phyloP scores from a whole-genome alignment of 1,140 invertebrate species.

The Orius laevigatus region DNA sequence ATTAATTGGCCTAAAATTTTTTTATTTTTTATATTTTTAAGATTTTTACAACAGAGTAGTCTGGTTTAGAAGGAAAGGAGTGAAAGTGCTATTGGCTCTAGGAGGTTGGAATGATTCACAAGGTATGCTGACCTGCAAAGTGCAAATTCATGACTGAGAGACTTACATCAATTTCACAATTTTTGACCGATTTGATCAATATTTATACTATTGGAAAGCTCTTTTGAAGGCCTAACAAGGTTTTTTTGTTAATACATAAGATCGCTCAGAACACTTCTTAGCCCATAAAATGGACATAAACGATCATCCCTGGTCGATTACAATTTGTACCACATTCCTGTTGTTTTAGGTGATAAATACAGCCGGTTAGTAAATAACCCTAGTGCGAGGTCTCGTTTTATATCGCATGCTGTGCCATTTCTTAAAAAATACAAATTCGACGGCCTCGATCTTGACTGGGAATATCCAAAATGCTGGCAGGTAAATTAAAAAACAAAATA shows the following conservation, averaged over 20 bases:
- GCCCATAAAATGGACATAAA: too few relatives aligned
- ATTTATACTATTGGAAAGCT: too few relatives aligned
- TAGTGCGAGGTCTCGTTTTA: constrained; percentile 53
- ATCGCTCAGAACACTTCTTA: too few relatives aligned
- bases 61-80: constrained; percentile 56
- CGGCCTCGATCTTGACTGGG: constrained; percentile 78
- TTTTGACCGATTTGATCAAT: too few relatives aligned
- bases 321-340: too few relatives aligned
- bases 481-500: constrained; percentile 21
- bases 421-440: constrained; percentile 71
- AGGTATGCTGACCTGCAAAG: too few relatives aligned
- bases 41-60: constrained; percentile 67
- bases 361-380: constrained; percentile 64
- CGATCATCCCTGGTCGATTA: too few relatives aligned
- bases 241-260: too few relatives aligned
- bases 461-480: constrained; percentile 85
- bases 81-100: constrained; percentile 67
- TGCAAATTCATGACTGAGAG: too few relatives aligned
- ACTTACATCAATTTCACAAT: too few relatives aligned
- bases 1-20: too few relatives aligned
- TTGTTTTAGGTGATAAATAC: constrained; percentile 71
- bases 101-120: constrained; percentile 86
- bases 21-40: constrained; percentile 34
- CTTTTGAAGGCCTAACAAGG: too few relatives aligned
- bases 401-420: constrained; percentile 55